A percentile compares a stretch with the other conserved stretches of the same genome.
phyloP scores from a whole-genome alignment of 2,113 vertebrate genomes.

The Anoplopoma fimbria region DNA sequence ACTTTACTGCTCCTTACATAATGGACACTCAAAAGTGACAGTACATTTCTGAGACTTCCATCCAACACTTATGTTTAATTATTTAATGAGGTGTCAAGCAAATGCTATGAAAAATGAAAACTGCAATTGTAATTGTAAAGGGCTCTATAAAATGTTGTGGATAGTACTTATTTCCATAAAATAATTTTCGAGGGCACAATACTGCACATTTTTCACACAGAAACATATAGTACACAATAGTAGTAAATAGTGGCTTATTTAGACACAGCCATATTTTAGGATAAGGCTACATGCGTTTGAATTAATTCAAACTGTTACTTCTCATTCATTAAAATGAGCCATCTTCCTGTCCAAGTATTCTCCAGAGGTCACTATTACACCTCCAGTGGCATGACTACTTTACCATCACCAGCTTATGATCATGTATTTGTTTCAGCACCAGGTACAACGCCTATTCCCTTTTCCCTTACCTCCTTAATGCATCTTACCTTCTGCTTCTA shows the following conservation, averaged over 20 bases:
- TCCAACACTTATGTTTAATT: neutral
- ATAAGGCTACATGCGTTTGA: neutral
- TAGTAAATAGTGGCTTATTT: neutral
- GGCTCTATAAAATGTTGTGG: neutral
- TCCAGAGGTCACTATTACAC: neutral
- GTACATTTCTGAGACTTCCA: neutral
- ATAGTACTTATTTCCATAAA: neutral
- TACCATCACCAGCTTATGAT: neutral
- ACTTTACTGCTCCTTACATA: neutral
- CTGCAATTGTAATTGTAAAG: neutral
- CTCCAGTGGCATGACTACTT: neutral
- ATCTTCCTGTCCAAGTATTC: neutral
- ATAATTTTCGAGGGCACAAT: neutral
- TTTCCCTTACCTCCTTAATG: constrained; percentile 39
- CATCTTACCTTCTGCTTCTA: constrained; percentile 34
- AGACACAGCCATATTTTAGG: neutral
- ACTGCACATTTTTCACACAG: neutral
- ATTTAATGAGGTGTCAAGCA: neutral
- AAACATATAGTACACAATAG: neutral
- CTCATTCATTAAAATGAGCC: neutral
- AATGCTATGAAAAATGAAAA: neutral
- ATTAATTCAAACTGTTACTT: neutral
- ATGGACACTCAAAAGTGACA: neutral
- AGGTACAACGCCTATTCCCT: constrained; percentile 24
- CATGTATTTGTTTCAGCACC: constrained; percentile 8